phyloP scores from a whole-genome alignment of 2,797 vertebrate genomes.

The Sciaenops ocellatus region DNA sequence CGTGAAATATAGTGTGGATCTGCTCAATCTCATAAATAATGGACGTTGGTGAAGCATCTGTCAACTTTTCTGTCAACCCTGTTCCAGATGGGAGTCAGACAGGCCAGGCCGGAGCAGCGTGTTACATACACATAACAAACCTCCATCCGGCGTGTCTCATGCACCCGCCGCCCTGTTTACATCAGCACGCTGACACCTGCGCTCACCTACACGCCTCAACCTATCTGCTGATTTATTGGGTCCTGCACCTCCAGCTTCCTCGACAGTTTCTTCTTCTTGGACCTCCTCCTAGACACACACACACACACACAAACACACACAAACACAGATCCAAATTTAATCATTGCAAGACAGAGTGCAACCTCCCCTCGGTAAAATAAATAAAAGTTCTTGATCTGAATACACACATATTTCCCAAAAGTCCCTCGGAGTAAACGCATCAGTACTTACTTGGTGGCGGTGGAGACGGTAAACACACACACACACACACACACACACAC shows the following conservation, averaged over 20 bases:
- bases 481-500: slow-evolving; percentile 38
- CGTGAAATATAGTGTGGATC: slow-evolving; percentile 66
- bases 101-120: slow-evolving; percentile 62
- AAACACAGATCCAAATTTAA: slow-evolving; percentile 43
- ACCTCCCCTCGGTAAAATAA: slow-evolving; percentile 63
- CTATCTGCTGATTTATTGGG: slow-evolving; percentile 68
- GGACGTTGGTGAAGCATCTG: slow-evolving; percentile 77
- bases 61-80: slow-evolving; percentile 78
- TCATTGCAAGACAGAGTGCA: slow-evolving; percentile 31
- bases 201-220: slow-evolving; percentile 70
- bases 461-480: slow-evolving; percentile 58
- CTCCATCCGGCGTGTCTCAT: slow-evolving; percentile 49
- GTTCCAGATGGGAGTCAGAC: slow-evolving; percentile 78
- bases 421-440: slow-evolving; percentile 30
- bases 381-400: slow-evolving; percentile 60
- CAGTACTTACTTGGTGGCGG: slow-evolving; percentile 43
- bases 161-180: slow-evolving; percentile 68
- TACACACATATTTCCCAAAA: slow-evolving; percentile 20
- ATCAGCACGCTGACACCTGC: slow-evolving; percentile 68
- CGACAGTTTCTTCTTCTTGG: slow-evolving; percentile 2
- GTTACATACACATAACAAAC: slow-evolving; percentile 75
- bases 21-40: slow-evolving; percentile 82
- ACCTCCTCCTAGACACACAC: slow-evolving; percentile 13
- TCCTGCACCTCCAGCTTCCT: slow-evolving; percentile 40
- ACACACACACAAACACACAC: slow-evolving; percentile 4